phyloP scores from a whole-genome alignment of 2,797 vertebrate genomes.

The Aldrovandia affinis region DNA sequence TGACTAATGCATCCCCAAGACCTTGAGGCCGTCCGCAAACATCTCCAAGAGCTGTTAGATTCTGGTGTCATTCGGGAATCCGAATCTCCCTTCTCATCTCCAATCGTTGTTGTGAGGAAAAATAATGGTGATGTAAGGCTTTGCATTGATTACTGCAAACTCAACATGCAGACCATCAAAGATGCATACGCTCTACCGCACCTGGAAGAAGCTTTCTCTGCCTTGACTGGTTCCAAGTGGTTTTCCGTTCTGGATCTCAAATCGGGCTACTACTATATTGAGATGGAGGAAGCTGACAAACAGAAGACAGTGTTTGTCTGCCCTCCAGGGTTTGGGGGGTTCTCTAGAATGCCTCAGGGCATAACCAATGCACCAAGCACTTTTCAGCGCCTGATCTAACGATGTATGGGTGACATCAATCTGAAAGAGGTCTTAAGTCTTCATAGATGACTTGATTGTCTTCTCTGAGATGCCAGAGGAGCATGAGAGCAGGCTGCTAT shows the following conservation, averaged over 20 bases:
- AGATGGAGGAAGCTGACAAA: neutral
- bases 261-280: slow-evolving; percentile 6
- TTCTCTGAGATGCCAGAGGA: neutral
- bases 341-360: neutral
- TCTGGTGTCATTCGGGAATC: slow-evolving; percentile 17
- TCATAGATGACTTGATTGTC: neutral
- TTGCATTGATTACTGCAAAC: neutral
- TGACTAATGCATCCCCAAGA: slow-evolving; percentile 25
- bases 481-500: neutral
- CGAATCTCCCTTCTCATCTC: slow-evolving; percentile 26
- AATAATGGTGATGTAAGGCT: neutral
- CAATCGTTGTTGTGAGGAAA: slow-evolving; percentile 24
- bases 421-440: neutral
- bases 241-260: slow-evolving; percentile 5
- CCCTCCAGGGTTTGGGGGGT: neutral
- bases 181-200: no score
- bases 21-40: slow-evolving; percentile 23
- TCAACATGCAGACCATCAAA: neutral
- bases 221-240: slow-evolving; percentile 3
- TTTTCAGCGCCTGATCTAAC: slow-evolving; percentile 3
- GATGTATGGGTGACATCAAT: neutral
- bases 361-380: slow-evolving; percentile 13
- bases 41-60: slow-evolving; percentile 30
- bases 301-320: neutral
- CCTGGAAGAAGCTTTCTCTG: neutral